A percentile compares a stretch with the other conserved stretches of the same genome.
phyloP scores from a whole-genome alignment of 2,113 vertebrate species.

The Phalacrocorax brasilianus region DNA sequence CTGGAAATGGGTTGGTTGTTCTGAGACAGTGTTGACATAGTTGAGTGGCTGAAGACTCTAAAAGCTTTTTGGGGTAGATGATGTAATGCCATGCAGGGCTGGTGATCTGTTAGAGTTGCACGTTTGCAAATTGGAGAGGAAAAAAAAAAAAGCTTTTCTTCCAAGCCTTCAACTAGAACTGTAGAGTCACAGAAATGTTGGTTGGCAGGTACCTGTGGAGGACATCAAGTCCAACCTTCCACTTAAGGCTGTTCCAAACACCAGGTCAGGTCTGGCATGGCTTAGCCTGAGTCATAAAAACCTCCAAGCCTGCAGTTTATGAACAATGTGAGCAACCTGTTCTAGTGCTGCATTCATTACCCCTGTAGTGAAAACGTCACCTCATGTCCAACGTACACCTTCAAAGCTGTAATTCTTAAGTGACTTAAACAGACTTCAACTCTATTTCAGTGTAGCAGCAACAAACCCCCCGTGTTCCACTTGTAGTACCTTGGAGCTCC shows the following conservation, averaged over 20 bases:
- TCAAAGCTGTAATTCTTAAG: background rate
- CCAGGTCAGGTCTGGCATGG: rapidly evolving
- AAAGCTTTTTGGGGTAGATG: background rate
- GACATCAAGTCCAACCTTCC: background rate
- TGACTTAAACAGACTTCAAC: background rate
- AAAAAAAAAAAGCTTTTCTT: background rate
- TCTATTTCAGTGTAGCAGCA: background rate
- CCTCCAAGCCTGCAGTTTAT: background rate
- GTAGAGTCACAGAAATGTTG: background rate
- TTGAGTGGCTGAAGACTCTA: background rate
- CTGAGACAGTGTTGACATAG: background rate
- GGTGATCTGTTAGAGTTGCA: background rate
- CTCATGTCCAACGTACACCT: background rate
- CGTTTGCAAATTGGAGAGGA: background rate
- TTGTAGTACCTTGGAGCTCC: conserved; percentile 56
- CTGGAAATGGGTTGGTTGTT: background rate
- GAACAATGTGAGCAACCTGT: background rate
- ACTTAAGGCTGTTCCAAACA: background rate
- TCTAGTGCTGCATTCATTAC: background rate
- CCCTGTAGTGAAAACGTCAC: background rate
- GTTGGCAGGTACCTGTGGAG: background rate
- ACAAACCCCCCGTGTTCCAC: rapidly evolving
- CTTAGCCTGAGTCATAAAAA: background rate
- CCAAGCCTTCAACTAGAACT: background rate
- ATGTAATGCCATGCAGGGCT: no score